phyloP scores from a whole-genome alignment of 2,113 vertebrate species.

The Sapajus apella region DNA sequence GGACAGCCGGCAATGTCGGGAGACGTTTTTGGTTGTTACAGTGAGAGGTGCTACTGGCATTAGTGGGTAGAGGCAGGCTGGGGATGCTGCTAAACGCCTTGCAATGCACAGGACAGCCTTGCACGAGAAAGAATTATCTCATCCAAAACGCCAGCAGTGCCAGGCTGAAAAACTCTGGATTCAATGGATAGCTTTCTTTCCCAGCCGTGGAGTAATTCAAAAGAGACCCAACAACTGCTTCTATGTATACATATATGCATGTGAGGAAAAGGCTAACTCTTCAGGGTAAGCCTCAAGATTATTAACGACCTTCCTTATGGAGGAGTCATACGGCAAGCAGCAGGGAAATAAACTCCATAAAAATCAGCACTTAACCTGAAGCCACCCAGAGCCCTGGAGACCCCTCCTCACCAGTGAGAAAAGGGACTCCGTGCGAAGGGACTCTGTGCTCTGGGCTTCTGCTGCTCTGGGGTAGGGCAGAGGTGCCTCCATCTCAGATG shows the following conservation, averaged over 20 bases:
- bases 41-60: not conserved
- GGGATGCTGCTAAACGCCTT: not conserved
- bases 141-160: not conserved
- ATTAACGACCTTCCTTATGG: not conserved
- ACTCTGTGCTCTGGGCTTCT: not conserved
- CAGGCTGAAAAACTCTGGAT: not conserved
- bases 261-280: not conserved
- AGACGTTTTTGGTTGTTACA: not conserved
- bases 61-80: not conserved
- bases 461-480: too few species aligned
- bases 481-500: not conserved
- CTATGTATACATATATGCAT: not conserved
- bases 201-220: not conserved
- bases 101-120: not conserved
- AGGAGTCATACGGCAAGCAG: not conserved
- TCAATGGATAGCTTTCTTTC: not conserved
- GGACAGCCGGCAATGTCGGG: not conserved
- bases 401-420: not conserved
- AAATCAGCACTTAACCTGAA: not conserved
- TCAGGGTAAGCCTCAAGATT: not conserved
- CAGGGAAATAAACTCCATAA: not conserved
- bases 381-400: not conserved
- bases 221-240: not conserved
- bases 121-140: not conserved
- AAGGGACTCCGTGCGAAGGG: not conserved